Percentiles rank a stretch among this genome's conserved stretches.
Evolutionary conservation across 2,888 invertebrate genomes (phyloP).

Genomic region (Plusia festucae): DNA sequence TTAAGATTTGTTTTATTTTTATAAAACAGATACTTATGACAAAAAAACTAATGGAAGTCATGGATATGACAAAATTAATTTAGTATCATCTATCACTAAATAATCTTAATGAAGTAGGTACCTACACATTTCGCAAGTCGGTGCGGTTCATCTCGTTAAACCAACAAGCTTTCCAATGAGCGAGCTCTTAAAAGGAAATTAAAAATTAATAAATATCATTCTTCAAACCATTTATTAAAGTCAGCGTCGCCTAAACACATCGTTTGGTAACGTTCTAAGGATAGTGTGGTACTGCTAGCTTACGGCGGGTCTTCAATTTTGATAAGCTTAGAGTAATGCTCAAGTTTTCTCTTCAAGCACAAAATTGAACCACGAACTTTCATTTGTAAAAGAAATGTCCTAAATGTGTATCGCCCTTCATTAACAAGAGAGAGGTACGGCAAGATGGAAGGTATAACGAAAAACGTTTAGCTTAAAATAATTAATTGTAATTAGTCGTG

Average conservation of each 20-base stretch:
- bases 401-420: no score
- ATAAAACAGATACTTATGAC: neutral
- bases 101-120: slow-evolving; percentile 24
- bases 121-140: slow-evolving; percentile 29
- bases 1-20: neutral
- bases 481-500: no score
- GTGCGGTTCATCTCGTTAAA: slow-evolving; percentile 40
- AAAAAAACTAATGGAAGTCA: neutral
- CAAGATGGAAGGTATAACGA: no score
- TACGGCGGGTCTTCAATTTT: slow-evolving; percentile 18
- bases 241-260: slow-evolving; percentile 52
- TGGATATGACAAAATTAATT: slow-evolving; percentile 9
- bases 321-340: no score
- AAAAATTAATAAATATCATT: slow-evolving; percentile 67
- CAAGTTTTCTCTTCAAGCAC: no score
- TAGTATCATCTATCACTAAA: slow-evolving; percentile 12
- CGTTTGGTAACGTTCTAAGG: slow-evolving; percentile 45
- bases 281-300: slow-evolving; percentile 21
- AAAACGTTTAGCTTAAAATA: no score
- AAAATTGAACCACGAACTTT: no score
- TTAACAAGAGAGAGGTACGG: no score
- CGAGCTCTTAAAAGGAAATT: slow-evolving; percentile 60
- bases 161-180: slow-evolving; percentile 51
- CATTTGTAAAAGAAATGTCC: no score
- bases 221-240: slow-evolving; percentile 62